Evolutionary conservation across 2,888 invertebrate genomes (phyloP).

Genomic region (Thymelicus sylvestris): DNA sequence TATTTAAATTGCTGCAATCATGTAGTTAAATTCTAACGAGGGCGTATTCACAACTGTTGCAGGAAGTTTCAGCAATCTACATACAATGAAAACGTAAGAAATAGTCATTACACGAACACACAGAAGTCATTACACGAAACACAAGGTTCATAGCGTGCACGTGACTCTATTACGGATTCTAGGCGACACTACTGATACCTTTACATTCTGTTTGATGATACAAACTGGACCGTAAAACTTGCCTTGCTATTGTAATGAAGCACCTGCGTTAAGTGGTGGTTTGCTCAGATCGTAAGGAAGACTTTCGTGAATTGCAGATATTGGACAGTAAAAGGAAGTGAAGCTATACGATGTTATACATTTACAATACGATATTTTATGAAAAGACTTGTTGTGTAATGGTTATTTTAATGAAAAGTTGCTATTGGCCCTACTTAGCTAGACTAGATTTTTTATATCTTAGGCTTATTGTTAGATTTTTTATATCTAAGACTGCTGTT

Average conservation of each 20-base stretch:
- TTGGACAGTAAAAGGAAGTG: no score
- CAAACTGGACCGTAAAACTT: background rate
- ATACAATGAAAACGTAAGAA: slow-evolving; percentile 14
- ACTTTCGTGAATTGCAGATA: no score
- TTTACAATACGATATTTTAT: no score
- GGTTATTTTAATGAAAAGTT: no score
- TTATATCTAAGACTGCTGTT: no score
- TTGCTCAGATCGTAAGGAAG: no score
- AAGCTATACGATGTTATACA: no score
- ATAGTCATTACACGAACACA: slow-evolving; percentile 23
- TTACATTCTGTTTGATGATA: slow-evolving; percentile 6
- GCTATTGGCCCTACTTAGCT: no score
- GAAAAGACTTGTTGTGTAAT: no score
- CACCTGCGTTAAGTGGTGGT: background rate
- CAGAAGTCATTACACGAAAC: slow-evolving; percentile 21
- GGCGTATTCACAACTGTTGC: background rate
- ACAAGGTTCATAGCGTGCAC: slow-evolving; percentile 16
- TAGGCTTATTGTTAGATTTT: no score
- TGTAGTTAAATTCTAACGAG: slow-evolving; percentile 4
- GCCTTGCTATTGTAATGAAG: background rate
- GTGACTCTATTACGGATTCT: slow-evolving; percentile 16
- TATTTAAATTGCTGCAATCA: no score
- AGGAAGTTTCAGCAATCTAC: slow-evolving; percentile 1
- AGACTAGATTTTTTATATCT: no score
- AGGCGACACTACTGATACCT: slow-evolving; percentile 2